Evolutionary conservation across 2,888 invertebrate genomes (phyloP), one percentile per base, ranked within the genome.

Genomic region (Arrhopalites spinosus): DNA sequence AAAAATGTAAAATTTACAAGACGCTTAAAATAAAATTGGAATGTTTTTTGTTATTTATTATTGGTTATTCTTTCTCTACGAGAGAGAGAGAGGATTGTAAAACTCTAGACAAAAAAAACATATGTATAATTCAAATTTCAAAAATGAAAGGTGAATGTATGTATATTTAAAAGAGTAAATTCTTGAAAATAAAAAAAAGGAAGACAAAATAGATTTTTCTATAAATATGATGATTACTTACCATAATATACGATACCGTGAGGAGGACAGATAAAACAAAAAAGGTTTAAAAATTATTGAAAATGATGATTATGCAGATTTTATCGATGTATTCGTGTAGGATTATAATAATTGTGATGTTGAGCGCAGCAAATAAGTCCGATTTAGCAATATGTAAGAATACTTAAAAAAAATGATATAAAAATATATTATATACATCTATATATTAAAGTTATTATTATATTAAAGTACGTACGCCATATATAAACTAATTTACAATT

Each of bases 301-400:
- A 53, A n/a, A n/a, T 11, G 53, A 53, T 20, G 23, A 53, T 20
- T 53, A 50, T 50, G n/a, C 23, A 53, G 53, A 50, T 50, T 53
- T 53, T 53, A 20, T 8, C 1, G n/a, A n/a, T 53, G 23, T 36
- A 50, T n/a, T 23, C 50, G 20, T n/a, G 15, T 50, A 50, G 20
- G 50, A 50, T 15, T n/a, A 50, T 3, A 50, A 27, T 29, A 53
- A 29, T 27, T 72, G 72, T 72, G 72, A 72, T 72, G 72, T 61
- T 72, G 72, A 72, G 72, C 72, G 72, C 72, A 72, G 72, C 72
- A 72, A 59, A 59, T 72, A 63, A 72, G 72, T 72, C 72, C 72
- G 72, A 72, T 72, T 72, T 72, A 72, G 72, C 63, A 72, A 72
- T 72, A 72, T 72, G 20, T 71, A 13, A 63, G 11, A 29, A 72